Base-by-base conservation (phyloP, 2,113 vertebrate genomes). In the Amazona guildingii region DNA sequence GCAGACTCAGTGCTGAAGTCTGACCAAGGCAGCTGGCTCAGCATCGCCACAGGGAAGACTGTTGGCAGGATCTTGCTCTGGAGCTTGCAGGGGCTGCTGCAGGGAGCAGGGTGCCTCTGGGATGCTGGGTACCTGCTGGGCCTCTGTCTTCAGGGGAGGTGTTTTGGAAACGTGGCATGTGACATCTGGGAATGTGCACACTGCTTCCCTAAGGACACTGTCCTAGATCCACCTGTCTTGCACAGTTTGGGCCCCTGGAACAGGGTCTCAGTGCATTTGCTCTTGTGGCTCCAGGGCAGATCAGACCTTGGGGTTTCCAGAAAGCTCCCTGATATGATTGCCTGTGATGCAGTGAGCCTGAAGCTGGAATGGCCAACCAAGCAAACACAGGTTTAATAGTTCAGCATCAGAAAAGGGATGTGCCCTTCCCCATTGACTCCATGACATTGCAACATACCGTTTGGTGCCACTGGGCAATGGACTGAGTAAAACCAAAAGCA, bases 381-480 rank as follows among this genome's bases (percentile, higher is more conserved):
- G 35, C 43, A 88, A 76, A 86, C 0, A 0, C 12, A 61, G 35
- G 29, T 80, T 44, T 68, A 76, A 54, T 9, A 7, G 3, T 4
- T 49, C 39, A 83, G 67, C 25, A 46, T 19, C 52, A 55, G 39
- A 37, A 39, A 49, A 72, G 6, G 33, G 10, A 59, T 54, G 18
- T 92, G 57, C 19, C 15, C 52, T 43, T 63, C 20, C 62, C 25
- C 55, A 57, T 17, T 23, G 66, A 13, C 33, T 62, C 7, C 5
- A 2, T 15, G 19, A 48, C 27, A 8, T 20, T 25, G 25, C 29
- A 78, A 28, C 0, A 0, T 21, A 37, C 6, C 9, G 13, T 67
- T 87, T 39, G 74, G 35, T 51, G 44, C 57, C 8, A 25, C 1
- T 9, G 39, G 23, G 33, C 25, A 80, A 64, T 13, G 5, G 33